Evolutionary conservation across 2,888 invertebrate genomes (phyloP), one percentile per base, ranked within the genome.

Genomic region (Troides oblongomaculatus): DNA sequence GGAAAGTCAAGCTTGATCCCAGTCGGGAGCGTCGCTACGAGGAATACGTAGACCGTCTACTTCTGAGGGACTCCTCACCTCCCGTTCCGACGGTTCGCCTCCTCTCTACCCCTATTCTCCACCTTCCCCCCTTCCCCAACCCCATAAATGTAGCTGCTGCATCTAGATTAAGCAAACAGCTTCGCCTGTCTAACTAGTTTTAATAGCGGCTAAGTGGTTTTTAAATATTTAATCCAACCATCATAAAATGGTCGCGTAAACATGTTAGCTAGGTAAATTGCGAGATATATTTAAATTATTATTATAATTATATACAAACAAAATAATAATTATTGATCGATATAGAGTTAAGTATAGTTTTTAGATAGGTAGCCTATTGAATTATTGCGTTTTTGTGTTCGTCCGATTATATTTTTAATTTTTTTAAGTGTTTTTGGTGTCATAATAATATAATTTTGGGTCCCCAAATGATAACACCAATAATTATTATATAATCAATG

Each of bases 281-380:
- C 84, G 83, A 88, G 82, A 86, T 85, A 84, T 84, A 84, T 83
- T 79, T 79, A 85, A 86, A 80, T 85, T 81, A 77, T 84, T 18
- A 87, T 83, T 21, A 21, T 21, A 84, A 85, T 39, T 86, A 87
- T 84, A 86, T 82, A 84, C 62, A 67, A 65, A 18, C 81, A 79
- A 77, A 30, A 30, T 3, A 30, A 30, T 30, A 30, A 30, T 30
- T 30, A 30, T 30, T 30, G 30, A 30, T 30, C 30, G 30, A 30
- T 30, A 30, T 30, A 30, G 3, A 30, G 50, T 78, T 79, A 79
- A 84, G 84, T 80, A 79, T 30, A 30, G 30, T 30, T 30, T 83
- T 83, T 70, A 70, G 70, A 70, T 89, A 89, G 89, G 88, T 89
- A 89, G 88, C 87, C 81, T 88, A 88, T 88, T 83, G 77, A 82